A percentile compares a stretch with the other conserved stretches of the same genome.
Conservation (phyloP, 2,797 vertebrate species). For the Onychomys leucogaster region DNA sequence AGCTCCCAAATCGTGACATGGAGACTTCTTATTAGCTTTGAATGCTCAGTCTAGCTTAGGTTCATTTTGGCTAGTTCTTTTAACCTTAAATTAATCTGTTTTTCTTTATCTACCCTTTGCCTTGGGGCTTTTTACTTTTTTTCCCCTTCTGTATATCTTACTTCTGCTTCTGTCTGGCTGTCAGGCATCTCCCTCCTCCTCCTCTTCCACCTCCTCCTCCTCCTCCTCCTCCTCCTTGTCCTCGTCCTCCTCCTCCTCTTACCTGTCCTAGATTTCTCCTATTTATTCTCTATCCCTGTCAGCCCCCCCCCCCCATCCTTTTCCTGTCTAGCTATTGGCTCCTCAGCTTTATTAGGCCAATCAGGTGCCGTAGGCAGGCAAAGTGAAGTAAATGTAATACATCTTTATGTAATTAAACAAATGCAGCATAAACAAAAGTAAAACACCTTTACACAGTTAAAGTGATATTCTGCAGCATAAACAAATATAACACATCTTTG, state of each 20-base stretch:
- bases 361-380: not conserved
- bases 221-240: too few species aligned
- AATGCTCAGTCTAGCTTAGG: not conserved
- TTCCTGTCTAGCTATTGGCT: not conserved
- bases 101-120: not conserved
- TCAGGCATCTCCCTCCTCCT: not conserved
- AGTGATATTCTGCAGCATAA: not conserved
- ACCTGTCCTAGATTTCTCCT: not conserved
- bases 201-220: not conserved
- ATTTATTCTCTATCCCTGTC: not conserved
- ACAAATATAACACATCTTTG: not conserved
- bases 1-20: not conserved
- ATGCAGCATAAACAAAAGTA: not conserved
- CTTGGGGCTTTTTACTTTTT: not conserved
- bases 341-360: not conserved
- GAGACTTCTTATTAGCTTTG: not conserved
- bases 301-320: not conserved
- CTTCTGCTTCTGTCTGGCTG: not conserved
- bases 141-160: not conserved
- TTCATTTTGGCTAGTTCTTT: not conserved
- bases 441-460: not conserved
- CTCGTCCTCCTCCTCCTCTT: not conserved
- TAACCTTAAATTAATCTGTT: not conserved
- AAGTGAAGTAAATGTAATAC: not conserved
- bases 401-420: not conserved